phyloP scores from a whole-genome alignment of 1,140 invertebrate species.

The Apocrypta bakeri region DNA sequence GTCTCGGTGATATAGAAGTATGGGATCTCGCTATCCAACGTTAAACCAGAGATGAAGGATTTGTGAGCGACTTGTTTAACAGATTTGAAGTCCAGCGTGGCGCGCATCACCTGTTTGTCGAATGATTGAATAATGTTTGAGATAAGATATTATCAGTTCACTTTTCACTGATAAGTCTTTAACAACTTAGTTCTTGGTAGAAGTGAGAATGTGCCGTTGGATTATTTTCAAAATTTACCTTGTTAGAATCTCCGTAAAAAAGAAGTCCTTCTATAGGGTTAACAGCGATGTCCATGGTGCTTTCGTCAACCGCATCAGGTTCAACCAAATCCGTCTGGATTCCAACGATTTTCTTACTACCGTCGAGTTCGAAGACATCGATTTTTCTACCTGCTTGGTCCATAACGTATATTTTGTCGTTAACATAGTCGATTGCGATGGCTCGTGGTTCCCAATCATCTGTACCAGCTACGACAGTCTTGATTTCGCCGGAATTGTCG shows the following conservation, averaged over 20 bases:
- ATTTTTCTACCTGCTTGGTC: neutral
- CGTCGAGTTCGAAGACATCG: slow-evolving; percentile 1
- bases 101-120: neutral
- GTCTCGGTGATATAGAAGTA: neutral
- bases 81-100: slow-evolving; percentile 1
- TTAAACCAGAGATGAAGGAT: neutral
- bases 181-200: too few species aligned
- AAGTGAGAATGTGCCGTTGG: too few species aligned
- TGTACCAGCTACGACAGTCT: neutral
- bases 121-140: too few species aligned
- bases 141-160: too few species aligned
- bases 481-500: slow-evolving; percentile 1
- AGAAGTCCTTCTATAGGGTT: neutral
- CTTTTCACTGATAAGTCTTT: too few species aligned
- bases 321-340: neutral
- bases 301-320: neutral
- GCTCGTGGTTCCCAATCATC: slow-evolving; percentile 4
- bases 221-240: neutral
- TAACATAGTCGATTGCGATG: neutral
- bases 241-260: neutral
- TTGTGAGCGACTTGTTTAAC: neutral
- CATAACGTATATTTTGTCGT: slow-evolving; percentile 1
- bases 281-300: neutral
- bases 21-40: neutral
- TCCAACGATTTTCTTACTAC: neutral